Conservation (phyloP, 2,888 invertebrate genomes). For the Folsomia manolachei region DNA sequence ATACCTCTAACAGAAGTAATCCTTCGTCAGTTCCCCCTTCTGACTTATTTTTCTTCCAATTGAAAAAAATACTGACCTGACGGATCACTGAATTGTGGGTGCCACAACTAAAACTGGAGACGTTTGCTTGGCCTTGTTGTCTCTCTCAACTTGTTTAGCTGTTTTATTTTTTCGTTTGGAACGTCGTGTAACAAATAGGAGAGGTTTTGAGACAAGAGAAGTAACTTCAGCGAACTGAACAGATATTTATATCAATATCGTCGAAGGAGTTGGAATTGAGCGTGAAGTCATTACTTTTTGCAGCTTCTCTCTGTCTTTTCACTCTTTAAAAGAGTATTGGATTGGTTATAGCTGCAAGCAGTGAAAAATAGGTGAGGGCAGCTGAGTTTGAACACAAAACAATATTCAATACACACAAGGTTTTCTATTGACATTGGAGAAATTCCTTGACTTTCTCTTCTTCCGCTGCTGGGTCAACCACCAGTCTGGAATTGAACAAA, state of each 20-base stretch:
- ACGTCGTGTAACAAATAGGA: too few relatives aligned
- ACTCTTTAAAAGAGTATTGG: too few relatives aligned
- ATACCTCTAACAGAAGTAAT: not conserved
- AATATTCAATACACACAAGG: not conserved
- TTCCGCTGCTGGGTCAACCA: not conserved
- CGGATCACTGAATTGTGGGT: too few relatives aligned
- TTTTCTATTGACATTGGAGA: not conserved
- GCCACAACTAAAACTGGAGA: too few relatives aligned
- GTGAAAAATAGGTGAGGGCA: not conserved
- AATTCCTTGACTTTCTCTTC: not conserved
- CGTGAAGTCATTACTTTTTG: not conserved
- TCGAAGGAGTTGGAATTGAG: not conserved
- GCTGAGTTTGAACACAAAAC: not conserved
- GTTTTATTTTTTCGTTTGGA: too few relatives aligned
- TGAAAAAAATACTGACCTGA: too few relatives aligned
- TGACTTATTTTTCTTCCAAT: too few relatives aligned
- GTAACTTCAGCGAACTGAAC: not conserved
- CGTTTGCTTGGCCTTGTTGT: too few relatives aligned
- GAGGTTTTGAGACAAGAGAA: not conserved
- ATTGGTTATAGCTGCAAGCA: not conserved
- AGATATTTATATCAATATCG: conserved; percentile 7
- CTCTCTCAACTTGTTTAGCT: too few relatives aligned
- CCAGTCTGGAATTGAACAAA: too few relatives aligned
- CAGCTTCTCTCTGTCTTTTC: not conserved
- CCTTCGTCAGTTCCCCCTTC: not conserved